A percentile compares a stretch with the other conserved stretches of the same genome.
Conservation (phyloP, 2,888 invertebrate genomes). For the Alloplasta piceator region DNA sequence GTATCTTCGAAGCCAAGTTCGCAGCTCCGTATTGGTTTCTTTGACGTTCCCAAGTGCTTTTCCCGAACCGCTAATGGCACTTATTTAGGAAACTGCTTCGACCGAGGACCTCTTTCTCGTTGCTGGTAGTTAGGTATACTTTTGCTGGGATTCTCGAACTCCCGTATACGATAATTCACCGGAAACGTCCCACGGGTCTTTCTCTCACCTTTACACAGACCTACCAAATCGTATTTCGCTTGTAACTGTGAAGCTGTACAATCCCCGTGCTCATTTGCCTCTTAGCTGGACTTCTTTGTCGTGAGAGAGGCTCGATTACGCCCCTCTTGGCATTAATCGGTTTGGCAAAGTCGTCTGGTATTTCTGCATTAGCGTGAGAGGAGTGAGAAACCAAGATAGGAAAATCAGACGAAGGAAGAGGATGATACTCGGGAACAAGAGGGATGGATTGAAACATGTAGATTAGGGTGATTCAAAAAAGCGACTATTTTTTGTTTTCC, state of each 20-base stretch:
- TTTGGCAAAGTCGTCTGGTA: constrained; percentile 1
- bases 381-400: background rate
- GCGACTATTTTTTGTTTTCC: too few species aligned
- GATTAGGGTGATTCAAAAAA: too few species aligned
- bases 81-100: constrained; percentile 71
- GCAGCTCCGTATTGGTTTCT: constrained; percentile 73
- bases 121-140: constrained; percentile 27
- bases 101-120: constrained; percentile 67
- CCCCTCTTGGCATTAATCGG: constrained; percentile 3
- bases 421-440: background rate
- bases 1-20: constrained; percentile 70
- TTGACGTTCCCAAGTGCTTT: constrained; percentile 72
- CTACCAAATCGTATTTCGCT: background rate
- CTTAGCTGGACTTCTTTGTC: background rate
- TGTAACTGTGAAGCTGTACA: background rate
- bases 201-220: constrained; percentile 10
- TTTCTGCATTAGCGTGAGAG: constrained; percentile 1
- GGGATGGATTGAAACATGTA: background rate
- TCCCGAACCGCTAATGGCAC: constrained; percentile 72
- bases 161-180: constrained; percentile 62
- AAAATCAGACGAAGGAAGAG: background rate
- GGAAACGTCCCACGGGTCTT: constrained; percentile 60
- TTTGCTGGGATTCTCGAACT: constrained; percentile 36
- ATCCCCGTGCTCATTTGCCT: constrained; percentile 2
- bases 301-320: constrained; percentile 3